Conservation (phyloP, 2,888 invertebrate genomes). For the Xanthostigma xanthostigma region DNA sequence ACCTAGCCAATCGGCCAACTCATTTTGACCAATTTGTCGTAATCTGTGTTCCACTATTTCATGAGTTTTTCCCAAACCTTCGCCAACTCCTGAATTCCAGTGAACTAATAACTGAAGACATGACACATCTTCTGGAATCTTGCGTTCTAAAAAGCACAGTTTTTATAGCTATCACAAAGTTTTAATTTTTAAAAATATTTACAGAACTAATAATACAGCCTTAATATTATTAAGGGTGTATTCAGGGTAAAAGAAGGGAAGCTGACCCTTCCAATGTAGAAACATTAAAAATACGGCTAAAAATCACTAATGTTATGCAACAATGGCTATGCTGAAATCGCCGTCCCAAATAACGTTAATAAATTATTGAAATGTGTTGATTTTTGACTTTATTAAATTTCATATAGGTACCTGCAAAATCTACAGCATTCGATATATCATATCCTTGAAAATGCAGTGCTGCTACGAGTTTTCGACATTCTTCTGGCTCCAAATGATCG, state of each 20-base stretch:
- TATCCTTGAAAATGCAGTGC: constrained; percentile 37
- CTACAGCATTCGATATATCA: constrained; percentile 28
- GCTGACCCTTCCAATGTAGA: no score
- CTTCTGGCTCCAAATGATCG: constrained; percentile 35
- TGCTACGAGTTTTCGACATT: constrained; percentile 41
- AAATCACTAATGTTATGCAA: no score
- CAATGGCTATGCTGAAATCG: no score
- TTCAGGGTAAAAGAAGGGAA: no score
- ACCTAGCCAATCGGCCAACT: constrained; percentile 47
- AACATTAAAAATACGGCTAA: no score
- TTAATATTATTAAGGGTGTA: no score
- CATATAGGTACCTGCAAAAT: constrained; percentile 26
- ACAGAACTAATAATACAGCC: not conserved
- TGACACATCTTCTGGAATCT: constrained; percentile 32
- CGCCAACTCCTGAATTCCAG: constrained; percentile 35
- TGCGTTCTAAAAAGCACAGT: constrained; percentile 22
- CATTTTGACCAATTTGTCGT: constrained; percentile 37
- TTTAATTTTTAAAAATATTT: not conserved
- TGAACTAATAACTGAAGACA: constrained; percentile 40
- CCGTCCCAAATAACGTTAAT: no score
- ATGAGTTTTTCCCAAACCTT: constrained; percentile 41
- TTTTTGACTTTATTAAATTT: not conserved
- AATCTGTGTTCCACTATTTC: constrained; percentile 37
- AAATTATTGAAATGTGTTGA: not conserved
- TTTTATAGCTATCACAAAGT: not conserved